phyloP scores from a whole-genome alignment of 2,797 vertebrate genomes.

The Cirrhinus molitorella region DNA sequence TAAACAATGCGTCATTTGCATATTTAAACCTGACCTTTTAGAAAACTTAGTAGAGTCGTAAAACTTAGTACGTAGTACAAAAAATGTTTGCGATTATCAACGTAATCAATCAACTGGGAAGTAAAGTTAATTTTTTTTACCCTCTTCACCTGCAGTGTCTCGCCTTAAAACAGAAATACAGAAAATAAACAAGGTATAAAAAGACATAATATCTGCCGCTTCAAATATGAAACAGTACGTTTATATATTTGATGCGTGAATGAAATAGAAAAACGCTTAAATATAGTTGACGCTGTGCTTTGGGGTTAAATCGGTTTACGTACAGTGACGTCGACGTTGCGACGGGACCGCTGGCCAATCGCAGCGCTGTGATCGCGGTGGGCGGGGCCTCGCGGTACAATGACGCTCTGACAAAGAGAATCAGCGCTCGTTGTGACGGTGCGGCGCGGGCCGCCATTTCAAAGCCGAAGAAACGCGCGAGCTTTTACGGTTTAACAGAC shows the following conservation, averaged over 20 bases:
- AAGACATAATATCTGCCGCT: too few species aligned
- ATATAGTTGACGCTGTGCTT: not conserved
- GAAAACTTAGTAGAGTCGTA: too few species aligned
- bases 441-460: slow-evolving; percentile 75
- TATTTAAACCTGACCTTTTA: too few species aligned
- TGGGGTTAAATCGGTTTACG: not conserved
- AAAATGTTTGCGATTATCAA: too few species aligned
- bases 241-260: not conserved
- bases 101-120: too few species aligned
- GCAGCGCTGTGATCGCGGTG: not conserved
- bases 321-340: not conserved
- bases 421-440: slow-evolving; percentile 54
- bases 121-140: too few species aligned
- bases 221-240: too few species aligned
- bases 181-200: not conserved
- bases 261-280: not conserved
- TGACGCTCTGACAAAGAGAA: slow-evolving; percentile 66
- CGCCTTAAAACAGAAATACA: too few species aligned
- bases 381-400: slow-evolving; percentile 60
- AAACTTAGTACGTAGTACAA: too few species aligned
- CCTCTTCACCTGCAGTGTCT: too few species aligned
- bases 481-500: slow-evolving; percentile 60
- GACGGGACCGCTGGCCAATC: slow-evolving; percentile 62
- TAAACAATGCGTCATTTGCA: too few species aligned
- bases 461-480: slow-evolving; percentile 48